Conservation (phyloP, 2,888 invertebrate genomes). For the Oxystoma pomonae region DNA sequence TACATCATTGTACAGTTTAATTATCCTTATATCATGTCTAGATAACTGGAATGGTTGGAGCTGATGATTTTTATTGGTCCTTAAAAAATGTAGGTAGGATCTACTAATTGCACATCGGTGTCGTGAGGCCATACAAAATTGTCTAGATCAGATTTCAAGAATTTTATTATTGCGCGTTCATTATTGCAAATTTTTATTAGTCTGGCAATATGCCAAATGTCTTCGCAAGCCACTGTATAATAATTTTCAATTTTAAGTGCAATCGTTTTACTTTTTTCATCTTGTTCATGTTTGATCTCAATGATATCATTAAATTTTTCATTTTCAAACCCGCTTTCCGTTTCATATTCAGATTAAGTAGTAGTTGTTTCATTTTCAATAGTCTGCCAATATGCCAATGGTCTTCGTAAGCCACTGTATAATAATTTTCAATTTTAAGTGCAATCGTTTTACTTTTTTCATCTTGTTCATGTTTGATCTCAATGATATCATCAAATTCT, state of each 20-base stretch:
- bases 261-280: not conserved
- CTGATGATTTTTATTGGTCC: not conserved
- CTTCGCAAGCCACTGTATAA: conserved; percentile 2
- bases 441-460: not conserved
- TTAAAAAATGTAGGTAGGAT: not conserved
- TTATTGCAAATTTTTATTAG: conserved; percentile 3
- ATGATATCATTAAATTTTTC: not conserved
- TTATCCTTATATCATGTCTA: not conserved
- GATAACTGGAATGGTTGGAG: not conserved
- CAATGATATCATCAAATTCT: not conserved
- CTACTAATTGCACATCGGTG: not conserved
- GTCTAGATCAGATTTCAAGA: not conserved
- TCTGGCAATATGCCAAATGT: not conserved
- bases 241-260: not conserved
- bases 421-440: not conserved
- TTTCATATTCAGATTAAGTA: not conserved
- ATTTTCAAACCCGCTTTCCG: not conserved
- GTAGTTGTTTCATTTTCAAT: not conserved
- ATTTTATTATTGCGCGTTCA: not conserved
- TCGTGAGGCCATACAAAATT: not conserved
- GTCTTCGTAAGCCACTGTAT: conserved; percentile 1
- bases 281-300: not conserved
- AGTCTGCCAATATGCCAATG: not conserved
- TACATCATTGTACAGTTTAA: not conserved
- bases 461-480: not conserved